Base-by-base conservation (phyloP, 2,888 invertebrate genomes). In the Brachypalpus laphriformis region DNA sequence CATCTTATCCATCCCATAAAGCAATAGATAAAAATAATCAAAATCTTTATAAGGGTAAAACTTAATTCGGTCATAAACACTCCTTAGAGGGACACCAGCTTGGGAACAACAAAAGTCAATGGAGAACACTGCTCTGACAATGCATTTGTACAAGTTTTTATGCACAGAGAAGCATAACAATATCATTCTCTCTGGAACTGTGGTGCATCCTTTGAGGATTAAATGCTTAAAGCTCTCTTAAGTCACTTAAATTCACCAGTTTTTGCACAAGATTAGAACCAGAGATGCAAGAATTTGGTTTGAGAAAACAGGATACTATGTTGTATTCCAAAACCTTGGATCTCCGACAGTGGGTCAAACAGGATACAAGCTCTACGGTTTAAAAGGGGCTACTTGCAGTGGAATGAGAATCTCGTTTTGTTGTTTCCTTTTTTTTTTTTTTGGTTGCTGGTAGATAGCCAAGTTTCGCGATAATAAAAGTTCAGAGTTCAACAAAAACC, bases 181-280 rank as follows among this genome's bases (percentile, higher is more conserved):
- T 47, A 11, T 0, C 11, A 20, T 47, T 63, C 42, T n/a, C 31
- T 31, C 1, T 11, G 47, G 16, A 18, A 5, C 11, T 45, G 7
- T 49, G 20, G 31, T 18, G 2, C 31, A 47, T 37, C 20, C 37
- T 54, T 42, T 28, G 9, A 8, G 54, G 68, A 68, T 68, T 54
- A 68, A 68, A 68, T 37, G 51, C 42, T 42, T 22, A 68, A 40
- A 68, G 9, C 16, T 3, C n/a, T 8, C 63, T 66, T 37, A 65
- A 51, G 16, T 37, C 22, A 1, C 47, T 49, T 65, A 2, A 34
- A 22, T 34, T 34, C 8, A 4, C 1, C 34, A 63, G n/a, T 47
- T 25, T 34, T 0, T 22, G 16, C 5, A 34, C 8, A 22, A 14
- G 14, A 37, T n/a, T 49, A 22, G 6, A 8, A 8, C 11, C 11